Evolutionary conservation across 1,140 invertebrate genomes (phyloP), one percentile per base, ranked within the genome.

Genomic region (Zaprionus gabonicus): DNA sequence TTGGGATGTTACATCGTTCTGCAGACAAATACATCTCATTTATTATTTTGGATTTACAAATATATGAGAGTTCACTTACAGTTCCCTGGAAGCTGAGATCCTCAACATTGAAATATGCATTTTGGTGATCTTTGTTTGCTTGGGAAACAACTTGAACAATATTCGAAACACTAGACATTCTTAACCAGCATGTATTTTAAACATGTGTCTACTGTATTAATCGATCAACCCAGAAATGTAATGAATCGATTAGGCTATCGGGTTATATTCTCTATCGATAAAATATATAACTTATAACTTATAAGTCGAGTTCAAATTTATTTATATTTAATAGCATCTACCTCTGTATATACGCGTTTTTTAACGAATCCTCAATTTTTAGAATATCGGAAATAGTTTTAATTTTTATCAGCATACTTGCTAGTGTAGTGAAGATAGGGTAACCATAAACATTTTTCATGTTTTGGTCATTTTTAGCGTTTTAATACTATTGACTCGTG

Each of bases 401-500:
- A 3, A 25, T 23, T 3, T 23, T 23, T 51, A 12, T 13, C 20
- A 51, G 46, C 20, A 12, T 23, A 49, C 46, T 55, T 25, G 4
- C 4, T 4, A 31, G 31, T 10, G 31, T 1, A 0, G 13, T 27
- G 41, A 7, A 5, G 5, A 17, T 27, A 55, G 28, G 34, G 68
- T 51, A 51, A 59, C 67, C 73, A 49, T 71, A 10, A 27, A 2
- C 12, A 56, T 34, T 53, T 41, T 1, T n/a, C 15, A 0, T 25
- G 9, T 41, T 51, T 49, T 20, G 12, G 10, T 20, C 0, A 23
- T 57, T 58, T 58, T 63, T 38, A 51, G 58, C 41, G 28, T 9
- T 31, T 76, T 65, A 25, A 13, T 23, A 13, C 5, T 51, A 12
- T 38, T n/a, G 56, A 36, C 71, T 46, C 74, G 71, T 85, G 82